A percentile compares a stretch with the other conserved stretches of the same genome.
These are phyloP conservation scores for Glandiceps talaboti DNA, from an alignment of 53 echinoderm and acorn worm species.

Conservation along the genomic window DNA sequence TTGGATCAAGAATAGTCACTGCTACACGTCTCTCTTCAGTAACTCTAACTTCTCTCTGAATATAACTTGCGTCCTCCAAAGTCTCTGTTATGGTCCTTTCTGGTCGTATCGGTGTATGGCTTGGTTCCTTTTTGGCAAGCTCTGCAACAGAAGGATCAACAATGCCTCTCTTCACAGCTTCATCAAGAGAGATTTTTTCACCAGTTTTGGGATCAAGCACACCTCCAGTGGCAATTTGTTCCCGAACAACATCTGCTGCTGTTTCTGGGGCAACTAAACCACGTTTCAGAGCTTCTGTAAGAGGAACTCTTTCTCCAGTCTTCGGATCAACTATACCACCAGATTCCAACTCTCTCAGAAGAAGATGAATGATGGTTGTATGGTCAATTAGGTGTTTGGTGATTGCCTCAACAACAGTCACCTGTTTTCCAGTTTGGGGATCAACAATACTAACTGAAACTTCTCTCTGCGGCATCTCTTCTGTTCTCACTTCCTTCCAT, in stretches of 20 bases:
- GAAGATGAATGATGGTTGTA: background rate
- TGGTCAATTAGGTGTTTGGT: background rate
- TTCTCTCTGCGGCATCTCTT: background rate
- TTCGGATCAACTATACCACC: background rate
- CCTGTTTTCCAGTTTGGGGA: background rate
- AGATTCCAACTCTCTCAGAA: background rate
- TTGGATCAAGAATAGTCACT: background rate
- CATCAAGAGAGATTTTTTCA: background rate
- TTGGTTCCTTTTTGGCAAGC: background rate
- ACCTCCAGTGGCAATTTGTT: background rate
- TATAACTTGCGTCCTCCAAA: background rate
- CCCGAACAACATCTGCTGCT: background rate
- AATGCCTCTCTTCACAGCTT: background rate
- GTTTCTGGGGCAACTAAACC: background rate
- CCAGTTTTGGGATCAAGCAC: background rate
- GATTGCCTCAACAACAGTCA: background rate
- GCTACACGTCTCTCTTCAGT: background rate
- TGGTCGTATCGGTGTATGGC: background rate
- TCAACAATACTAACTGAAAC: background rate
- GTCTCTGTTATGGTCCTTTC: background rate
- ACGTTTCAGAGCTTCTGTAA: background rate
- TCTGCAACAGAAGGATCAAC: background rate
- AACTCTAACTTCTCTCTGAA: background rate
- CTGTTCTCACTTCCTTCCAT: background rate
- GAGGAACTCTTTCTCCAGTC: background rate